Conservation (phyloP, 2,797 vertebrate species). For the Melanotaenia maccullochi region DNA sequence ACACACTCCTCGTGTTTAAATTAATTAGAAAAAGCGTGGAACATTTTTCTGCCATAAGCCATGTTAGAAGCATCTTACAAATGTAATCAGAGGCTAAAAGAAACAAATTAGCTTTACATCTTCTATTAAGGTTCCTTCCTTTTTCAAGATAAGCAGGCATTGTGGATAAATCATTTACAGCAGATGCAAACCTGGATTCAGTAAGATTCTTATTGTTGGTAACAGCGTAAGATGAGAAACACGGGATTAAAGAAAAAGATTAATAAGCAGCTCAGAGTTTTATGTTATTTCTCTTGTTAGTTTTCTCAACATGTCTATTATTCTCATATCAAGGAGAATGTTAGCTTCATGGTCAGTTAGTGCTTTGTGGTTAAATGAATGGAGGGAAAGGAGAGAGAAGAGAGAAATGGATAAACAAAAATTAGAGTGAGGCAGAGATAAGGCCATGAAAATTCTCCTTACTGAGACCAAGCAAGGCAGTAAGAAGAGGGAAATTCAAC, state of each 20-base stretch:
- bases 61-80: conserved; percentile 19
- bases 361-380: conserved; percentile 33
- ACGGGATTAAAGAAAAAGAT: not conserved
- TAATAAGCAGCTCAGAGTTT: conserved; percentile 4
- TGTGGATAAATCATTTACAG: conserved; percentile 34
- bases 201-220: conserved; percentile 11
- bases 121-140: conserved; percentile 19
- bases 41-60: conserved; percentile 13
- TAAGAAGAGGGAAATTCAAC: not conserved
- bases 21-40: conserved; percentile 18
- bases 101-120: conserved; percentile 39
- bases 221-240: conserved; percentile 5
- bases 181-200: conserved; percentile 21
- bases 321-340: conserved; percentile 55
- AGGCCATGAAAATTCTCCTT: not conserved
- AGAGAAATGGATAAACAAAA: not conserved
- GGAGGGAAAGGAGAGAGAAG: not conserved
- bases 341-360: conserved; percentile 36
- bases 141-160: conserved; percentile 35
- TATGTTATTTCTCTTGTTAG: conserved; percentile 16
- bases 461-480: not conserved
- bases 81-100: conserved; percentile 42
- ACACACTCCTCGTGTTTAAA: not conserved
- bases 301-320: conserved; percentile 44
- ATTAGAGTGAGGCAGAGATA: not conserved